phyloP scores from a whole-genome alignment of 2,797 vertebrate species.

The Danio kyathit region DNA sequence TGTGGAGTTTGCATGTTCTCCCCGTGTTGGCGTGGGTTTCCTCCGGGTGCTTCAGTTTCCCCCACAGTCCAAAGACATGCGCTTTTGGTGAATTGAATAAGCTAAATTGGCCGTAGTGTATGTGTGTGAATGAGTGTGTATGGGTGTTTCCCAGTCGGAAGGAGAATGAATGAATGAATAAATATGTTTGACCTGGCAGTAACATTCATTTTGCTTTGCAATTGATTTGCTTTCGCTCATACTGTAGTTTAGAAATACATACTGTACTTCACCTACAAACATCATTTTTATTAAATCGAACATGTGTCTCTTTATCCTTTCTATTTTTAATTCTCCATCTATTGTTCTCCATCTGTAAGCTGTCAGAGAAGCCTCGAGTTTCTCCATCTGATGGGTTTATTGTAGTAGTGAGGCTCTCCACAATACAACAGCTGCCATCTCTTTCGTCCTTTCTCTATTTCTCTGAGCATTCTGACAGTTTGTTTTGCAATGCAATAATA shows the following conservation, averaged over 20 bases:
- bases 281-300: background rate
- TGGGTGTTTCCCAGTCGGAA: too few relatives aligned
- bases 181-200: too few relatives aligned
- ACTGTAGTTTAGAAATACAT: background rate
- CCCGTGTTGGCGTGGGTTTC: too few relatives aligned
- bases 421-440: conserved; percentile 26
- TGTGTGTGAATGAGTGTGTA: too few relatives aligned
- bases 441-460: conserved; percentile 10
- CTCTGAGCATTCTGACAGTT: conserved; percentile 54
- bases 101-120: too few relatives aligned
- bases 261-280: background rate
- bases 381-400: conserved; percentile 33
- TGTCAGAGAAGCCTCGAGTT: conserved; percentile 18
- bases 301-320: background rate
- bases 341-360: conserved; percentile 26
- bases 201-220: background rate
- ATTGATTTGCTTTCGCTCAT: background rate
- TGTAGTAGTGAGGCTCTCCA: conserved; percentile 27
- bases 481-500: conserved; percentile 56
- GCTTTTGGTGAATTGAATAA: too few relatives aligned
- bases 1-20: too few relatives aligned
- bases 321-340: background rate
- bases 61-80: too few relatives aligned
- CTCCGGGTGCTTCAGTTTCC: too few relatives aligned
- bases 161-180: too few relatives aligned